Evolutionary conservation across 2,888 invertebrate species (phyloP).

Genomic region (Aleiodes alternator): DNA sequence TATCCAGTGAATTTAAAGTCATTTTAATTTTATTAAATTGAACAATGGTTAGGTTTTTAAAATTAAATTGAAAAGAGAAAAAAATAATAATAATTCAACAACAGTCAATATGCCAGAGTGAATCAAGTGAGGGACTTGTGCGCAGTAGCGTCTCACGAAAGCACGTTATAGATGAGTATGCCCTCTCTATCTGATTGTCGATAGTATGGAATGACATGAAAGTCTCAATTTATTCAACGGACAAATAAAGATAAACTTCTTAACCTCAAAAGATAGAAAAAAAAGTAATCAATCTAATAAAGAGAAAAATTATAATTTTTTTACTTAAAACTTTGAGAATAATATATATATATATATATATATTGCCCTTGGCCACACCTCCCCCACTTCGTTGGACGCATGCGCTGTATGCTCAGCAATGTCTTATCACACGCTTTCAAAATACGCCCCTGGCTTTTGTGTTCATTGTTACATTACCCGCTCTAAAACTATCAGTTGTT

Average conservation of each 20-base stretch:
- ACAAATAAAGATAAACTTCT: too few species aligned
- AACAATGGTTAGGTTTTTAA: background rate
- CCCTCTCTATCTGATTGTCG: slow-evolving; percentile 27
- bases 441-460: slow-evolving; percentile 51
- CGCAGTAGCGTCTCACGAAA: slow-evolving; percentile 21
- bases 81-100: background rate
- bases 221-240: background rate
- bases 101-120: slow-evolving; percentile 26
- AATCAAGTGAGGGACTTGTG: slow-evolving; percentile 20
- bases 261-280: too few species aligned
- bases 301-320: too few species aligned
- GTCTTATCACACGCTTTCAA: slow-evolving; percentile 43
- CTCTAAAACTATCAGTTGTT: background rate
- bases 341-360: background rate
- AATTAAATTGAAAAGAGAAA: background rate
- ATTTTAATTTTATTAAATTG: slow-evolving; percentile 1
- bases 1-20: too few species aligned
- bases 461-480: slow-evolving; percentile 43
- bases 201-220: background rate
- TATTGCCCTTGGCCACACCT: slow-evolving; percentile 13
- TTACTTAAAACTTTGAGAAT: too few species aligned
- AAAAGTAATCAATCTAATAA: too few species aligned
- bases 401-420: slow-evolving; percentile 45
- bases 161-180: slow-evolving; percentile 7
- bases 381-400: slow-evolving; percentile 48